Evolutionary conservation across 2,797 vertebrate genomes (phyloP).

Genomic region (Cryptoprocta ferox): DNA sequence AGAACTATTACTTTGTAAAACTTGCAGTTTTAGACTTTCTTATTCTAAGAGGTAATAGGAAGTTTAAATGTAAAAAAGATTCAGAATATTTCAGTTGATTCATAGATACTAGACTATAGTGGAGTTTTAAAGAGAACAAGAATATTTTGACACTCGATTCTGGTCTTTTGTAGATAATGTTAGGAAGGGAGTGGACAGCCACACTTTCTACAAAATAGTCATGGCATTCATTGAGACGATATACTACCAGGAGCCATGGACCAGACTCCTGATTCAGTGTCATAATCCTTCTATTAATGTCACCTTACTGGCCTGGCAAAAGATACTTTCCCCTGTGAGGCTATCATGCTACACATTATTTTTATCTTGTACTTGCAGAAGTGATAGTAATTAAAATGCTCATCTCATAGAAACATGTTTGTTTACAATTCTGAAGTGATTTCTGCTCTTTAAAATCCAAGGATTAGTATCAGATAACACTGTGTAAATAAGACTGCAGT

Average conservation of each 20-base stretch:
- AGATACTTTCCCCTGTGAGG: neutral
- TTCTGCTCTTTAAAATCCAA: constrained; percentile 69
- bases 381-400: constrained; percentile 73
- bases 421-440: constrained; percentile 73
- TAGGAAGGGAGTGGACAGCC: neutral
- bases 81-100: constrained; percentile 2
- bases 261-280: neutral
- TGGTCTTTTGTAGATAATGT: neutral
- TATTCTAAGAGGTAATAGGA: neutral
- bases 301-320: neutral
- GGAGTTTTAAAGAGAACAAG: constrained; percentile 25
- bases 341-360: constrained; percentile 15
- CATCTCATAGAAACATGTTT: constrained; percentile 65
- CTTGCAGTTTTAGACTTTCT: constrained; percentile 19
- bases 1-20: constrained; percentile 12
- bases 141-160: neutral
- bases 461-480: constrained; percentile 73
- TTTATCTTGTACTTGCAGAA: constrained; percentile 67
- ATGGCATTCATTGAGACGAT: neutral
- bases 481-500: constrained; percentile 72
- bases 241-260: neutral
- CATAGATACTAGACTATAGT: neutral
- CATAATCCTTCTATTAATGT: neutral
- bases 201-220: neutral
- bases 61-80: constrained; percentile 14